Conservation (phyloP, 2,888 invertebrate genomes). For the Matsumyia berberina region DNA sequence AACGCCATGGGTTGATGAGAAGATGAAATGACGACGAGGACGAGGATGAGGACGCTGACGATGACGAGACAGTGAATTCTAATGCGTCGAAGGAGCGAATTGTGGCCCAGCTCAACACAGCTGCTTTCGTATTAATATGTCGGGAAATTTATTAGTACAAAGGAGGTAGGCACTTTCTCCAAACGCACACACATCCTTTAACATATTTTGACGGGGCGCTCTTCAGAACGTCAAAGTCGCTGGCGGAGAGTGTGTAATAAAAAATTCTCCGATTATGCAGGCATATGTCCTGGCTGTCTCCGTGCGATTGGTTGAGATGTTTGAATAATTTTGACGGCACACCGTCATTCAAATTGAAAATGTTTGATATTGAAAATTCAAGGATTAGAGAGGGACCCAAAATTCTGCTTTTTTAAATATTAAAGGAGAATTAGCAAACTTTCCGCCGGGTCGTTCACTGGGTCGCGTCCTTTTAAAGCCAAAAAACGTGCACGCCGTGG, state of each 20-base stretch:
- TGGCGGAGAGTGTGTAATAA: conserved; percentile 5
- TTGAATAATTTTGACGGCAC: conserved; percentile 26
- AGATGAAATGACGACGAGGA: conserved; percentile 27
- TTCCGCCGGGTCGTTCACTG: not conserved
- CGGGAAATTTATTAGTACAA: conserved; percentile 57
- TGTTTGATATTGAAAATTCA: conserved; percentile 50
- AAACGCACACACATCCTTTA: not conserved
- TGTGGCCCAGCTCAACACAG: conserved; percentile 37
- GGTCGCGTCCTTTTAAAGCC: not conserved
- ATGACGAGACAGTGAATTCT: conserved; percentile 52
- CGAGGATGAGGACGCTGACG: not conserved
- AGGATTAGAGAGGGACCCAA: conserved; percentile 34
- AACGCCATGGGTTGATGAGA: conserved; percentile 54
- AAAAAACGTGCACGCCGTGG: not conserved
- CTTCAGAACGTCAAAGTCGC: conserved; percentile 22
- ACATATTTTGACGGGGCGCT: conserved; percentile 16
- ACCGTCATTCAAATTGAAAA: conserved; percentile 49
- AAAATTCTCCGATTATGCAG: conserved; percentile 33
- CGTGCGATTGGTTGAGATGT: not conserved
- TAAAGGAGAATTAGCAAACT: conserved; percentile 2
- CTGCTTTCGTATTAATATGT: conserved; percentile 64
- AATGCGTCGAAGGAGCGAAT: conserved; percentile 33
- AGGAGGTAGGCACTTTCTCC: not conserved
- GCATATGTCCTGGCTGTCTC: conserved; percentile 14
- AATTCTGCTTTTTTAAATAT: conserved; percentile 25